These are phyloP conservation scores for Notoglanidium macrostoma DNA, from an alignment of 2,797 vertebrate species.

Conservation along the genomic window DNA sequence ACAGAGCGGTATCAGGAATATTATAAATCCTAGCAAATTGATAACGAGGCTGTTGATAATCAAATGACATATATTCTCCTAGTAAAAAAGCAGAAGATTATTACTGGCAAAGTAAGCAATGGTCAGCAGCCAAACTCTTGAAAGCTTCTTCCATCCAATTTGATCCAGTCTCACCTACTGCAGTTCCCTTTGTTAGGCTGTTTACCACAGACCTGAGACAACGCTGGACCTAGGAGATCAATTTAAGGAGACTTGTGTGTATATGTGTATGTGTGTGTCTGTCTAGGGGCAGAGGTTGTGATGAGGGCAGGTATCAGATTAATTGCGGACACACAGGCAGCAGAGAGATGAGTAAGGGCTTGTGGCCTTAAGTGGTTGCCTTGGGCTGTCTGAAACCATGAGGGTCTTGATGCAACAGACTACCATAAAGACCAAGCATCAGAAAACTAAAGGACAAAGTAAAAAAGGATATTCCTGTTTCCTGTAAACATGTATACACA, in stretches of 20 bases:
- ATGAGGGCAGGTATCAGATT: constrained; percentile 42
- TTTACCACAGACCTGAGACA: constrained; percentile 36
- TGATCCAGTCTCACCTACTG: constrained; percentile 33
- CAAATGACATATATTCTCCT: neutral
- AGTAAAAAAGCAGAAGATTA: constrained; percentile 3
- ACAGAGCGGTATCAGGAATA: neutral
- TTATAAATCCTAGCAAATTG: neutral
- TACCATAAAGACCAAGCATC: constrained; percentile 15
- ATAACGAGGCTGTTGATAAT: neutral
- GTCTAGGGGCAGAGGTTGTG: constrained; percentile 25
- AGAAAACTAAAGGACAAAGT: constrained; percentile 3
- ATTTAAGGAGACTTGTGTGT: constrained; percentile 36
- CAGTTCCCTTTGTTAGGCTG: constrained; percentile 27
- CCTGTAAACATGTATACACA: neutral
- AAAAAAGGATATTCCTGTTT: neutral
- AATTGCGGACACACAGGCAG: constrained; percentile 39
- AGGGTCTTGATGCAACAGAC: constrained; percentile 20
- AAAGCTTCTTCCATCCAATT: constrained; percentile 23
- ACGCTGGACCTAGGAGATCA: constrained; percentile 50
- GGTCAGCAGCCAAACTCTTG: constrained; percentile 26
- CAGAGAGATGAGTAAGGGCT: constrained; percentile 25
- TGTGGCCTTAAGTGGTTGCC: constrained; percentile 40
- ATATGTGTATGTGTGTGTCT: constrained; percentile 22
- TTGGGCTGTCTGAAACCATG: constrained; percentile 38
- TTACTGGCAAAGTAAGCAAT: neutral